A percentile compares a stretch with the other conserved stretches of the same genome.
Conservation (phyloP, 2,797 vertebrate genomes). For the Atherinosoma microstoma region DNA sequence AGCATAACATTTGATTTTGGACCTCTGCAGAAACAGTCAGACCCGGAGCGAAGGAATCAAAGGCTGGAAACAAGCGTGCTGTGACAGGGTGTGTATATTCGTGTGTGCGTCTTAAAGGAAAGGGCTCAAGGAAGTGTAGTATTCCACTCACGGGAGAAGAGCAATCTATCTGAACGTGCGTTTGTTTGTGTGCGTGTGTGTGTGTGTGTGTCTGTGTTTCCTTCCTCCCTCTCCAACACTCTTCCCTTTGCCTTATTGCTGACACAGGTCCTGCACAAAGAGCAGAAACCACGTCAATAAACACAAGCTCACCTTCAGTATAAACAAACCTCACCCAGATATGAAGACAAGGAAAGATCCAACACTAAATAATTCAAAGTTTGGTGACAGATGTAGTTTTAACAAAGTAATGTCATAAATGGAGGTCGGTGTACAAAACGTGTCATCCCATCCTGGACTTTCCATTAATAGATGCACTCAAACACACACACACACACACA, state of each 20-base stretch:
- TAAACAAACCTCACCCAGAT: constrained; percentile 6
- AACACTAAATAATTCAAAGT: not conserved
- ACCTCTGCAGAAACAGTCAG: not conserved
- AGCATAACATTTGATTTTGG: constrained; percentile 2
- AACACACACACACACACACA: not conserved
- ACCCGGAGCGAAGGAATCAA: constrained; percentile 12
- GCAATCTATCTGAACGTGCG: not conserved
- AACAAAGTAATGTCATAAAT: not conserved
- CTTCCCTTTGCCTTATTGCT: constrained; percentile 32
- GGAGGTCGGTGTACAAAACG: not conserved
- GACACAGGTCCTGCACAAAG: constrained; percentile 41
- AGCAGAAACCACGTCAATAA: constrained; percentile 11
- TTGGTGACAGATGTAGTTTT: not conserved
- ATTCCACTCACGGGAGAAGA: constrained; percentile 40
- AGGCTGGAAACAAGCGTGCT: constrained; percentile 2
- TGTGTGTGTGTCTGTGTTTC: constrained; percentile 27
- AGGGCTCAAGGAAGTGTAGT: constrained; percentile 40
- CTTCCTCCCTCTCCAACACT: constrained; percentile 38
- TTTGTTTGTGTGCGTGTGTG: not conserved
- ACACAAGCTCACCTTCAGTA: constrained; percentile 11
- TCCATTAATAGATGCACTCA: constrained; percentile 3
- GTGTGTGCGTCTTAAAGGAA: constrained; percentile 37
- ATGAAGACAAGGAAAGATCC: not conserved
- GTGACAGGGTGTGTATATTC: constrained; percentile 24
- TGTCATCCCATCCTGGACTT: constrained; percentile 23